Percentiles rank a stretch among this genome's conserved stretches.
phyloP scores from a whole-genome alignment of 2,113 vertebrate genomes.

The Carassius carassius region DNA sequence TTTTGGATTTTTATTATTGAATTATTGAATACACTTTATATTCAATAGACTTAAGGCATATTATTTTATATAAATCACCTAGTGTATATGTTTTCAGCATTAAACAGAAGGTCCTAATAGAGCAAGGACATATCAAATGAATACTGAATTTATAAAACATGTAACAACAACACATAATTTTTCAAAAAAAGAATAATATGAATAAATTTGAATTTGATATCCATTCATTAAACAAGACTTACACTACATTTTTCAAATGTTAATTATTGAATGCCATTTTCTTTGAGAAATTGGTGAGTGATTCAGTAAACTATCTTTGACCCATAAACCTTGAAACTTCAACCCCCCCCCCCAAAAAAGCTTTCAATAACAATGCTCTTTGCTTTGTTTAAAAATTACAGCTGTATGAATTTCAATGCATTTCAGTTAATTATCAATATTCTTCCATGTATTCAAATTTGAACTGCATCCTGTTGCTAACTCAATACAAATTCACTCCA shows the following conservation, averaged over 20 bases:
- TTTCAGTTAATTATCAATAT: neutral
- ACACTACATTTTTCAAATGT: neutral
- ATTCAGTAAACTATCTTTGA: neutral
- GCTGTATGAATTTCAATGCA: neutral
- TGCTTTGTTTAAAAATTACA: neutral
- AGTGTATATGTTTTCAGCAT: neutral
- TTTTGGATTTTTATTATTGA: slow-evolving; percentile 6
- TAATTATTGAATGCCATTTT: neutral
- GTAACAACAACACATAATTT: neutral
- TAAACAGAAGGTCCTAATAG: too few species aligned
- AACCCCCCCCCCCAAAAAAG: too few species aligned
- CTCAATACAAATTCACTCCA: neutral
- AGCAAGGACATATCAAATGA: neutral
- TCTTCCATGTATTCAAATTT: neutral
- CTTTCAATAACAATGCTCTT: too few species aligned
- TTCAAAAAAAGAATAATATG: neutral
- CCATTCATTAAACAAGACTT: neutral
- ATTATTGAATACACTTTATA: slow-evolving; percentile 9
- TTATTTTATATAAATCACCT: neutral
- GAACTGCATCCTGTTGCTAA: neutral
- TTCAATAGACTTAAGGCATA: neutral
- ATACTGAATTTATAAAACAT: neutral
- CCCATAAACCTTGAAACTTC: neutral
- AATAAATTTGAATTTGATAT: neutral
- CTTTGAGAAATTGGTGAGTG: neutral